phyloP scores from a whole-genome alignment of 2,113 vertebrate species.

The Turdus rufiventris region DNA sequence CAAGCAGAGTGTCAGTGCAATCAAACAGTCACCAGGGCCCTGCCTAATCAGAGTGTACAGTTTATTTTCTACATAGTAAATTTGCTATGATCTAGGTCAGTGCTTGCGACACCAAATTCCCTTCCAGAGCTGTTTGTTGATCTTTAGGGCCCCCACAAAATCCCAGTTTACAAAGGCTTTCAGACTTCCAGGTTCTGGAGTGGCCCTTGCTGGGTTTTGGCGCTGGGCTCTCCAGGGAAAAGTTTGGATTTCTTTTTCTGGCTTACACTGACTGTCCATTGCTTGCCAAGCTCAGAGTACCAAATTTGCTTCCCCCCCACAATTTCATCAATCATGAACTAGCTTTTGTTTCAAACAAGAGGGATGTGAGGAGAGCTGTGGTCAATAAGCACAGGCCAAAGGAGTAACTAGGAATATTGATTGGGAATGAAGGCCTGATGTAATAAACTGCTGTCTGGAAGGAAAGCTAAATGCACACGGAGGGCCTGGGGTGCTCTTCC shows the following conservation, averaged over 20 bases:
- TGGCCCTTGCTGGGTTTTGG: neutral
- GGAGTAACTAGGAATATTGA: neutral
- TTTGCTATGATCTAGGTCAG: slow-evolving; percentile 30
- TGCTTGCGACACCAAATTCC: neutral
- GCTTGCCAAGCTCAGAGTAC: neutral
- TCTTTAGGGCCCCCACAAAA: neutral
- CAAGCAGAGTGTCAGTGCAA: neutral
- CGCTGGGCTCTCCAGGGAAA: neutral
- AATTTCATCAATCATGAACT: neutral
- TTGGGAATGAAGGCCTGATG: neutral
- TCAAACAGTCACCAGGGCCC: neutral
- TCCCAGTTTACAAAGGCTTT: neutral
- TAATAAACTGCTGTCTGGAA: neutral
- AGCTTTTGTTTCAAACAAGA: neutral
- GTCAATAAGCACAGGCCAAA: neutral
- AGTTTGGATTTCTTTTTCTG: neutral
- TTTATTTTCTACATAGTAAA: neutral
- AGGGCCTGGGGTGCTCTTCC: neutral
- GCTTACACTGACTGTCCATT: neutral
- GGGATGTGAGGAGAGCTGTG: neutral
- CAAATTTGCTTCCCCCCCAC: fast-evolving
- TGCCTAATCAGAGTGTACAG: neutral
- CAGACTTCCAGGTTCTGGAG: neutral
- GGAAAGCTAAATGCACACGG: neutral
- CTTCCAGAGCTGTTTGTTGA: neutral